Evolutionary conservation across 2,888 invertebrate species (phyloP).

Genomic region (Adineta ricciae): DNA sequence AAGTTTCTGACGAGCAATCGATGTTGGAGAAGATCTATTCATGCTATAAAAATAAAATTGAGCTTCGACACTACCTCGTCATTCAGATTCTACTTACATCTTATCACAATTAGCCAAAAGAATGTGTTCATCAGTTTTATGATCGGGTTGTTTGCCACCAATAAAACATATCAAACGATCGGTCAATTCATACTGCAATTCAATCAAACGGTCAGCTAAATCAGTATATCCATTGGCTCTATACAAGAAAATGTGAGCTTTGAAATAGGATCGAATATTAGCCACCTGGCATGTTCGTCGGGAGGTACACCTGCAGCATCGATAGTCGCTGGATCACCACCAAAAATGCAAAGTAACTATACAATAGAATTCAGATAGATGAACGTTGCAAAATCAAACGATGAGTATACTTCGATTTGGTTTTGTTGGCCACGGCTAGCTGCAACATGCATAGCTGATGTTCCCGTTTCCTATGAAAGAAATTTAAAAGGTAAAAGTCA

Average conservation of each 20-base stretch:
- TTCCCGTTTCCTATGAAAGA: constrained; percentile 61
- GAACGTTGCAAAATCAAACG: background rate
- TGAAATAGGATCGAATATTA: no score
- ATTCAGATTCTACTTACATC: constrained; percentile 36
- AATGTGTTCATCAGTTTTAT: constrained; percentile 66
- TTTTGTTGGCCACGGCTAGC: constrained; percentile 79
- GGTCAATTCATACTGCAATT: constrained; percentile 83
- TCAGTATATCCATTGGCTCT: background rate
- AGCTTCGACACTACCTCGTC: no score
- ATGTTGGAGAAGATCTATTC: background rate
- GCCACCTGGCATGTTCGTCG: background rate
- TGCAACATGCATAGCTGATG: constrained; percentile 81
- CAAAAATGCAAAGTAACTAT: background rate
- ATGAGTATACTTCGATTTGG: constrained; percentile 62
- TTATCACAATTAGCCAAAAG: constrained; percentile 65
- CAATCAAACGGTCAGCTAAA: constrained; percentile 64
- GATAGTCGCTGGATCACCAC: background rate
- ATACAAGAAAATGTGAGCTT: background rate
- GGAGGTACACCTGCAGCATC: background rate
- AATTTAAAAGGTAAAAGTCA: no score
- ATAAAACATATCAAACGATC: constrained; percentile 81
- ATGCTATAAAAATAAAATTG: background rate
- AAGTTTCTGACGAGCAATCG: constrained; percentile 46
- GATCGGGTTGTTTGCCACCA: constrained; percentile 66
- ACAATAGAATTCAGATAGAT: background rate